Base-by-base conservation (phyloP, 2,888 invertebrate species). In the Ctenicera cuprea region DNA sequence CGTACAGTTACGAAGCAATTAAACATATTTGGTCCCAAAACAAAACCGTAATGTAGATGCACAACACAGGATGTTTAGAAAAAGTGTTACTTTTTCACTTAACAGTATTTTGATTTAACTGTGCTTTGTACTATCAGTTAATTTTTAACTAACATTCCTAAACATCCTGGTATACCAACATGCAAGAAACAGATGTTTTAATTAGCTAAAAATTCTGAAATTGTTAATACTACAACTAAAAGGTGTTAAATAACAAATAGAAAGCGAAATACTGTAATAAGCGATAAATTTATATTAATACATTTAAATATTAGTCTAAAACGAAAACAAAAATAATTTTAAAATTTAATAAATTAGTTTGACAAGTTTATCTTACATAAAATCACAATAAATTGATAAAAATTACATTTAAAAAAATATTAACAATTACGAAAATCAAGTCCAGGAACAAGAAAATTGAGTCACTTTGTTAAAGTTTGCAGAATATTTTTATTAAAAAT, bases 291-390 rank as follows among this genome's bases (percentile, higher is more conserved):
- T 54, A 43, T 38, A 68, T 59, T 73, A 63, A 68, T 57, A 62
- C n/a, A 62, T 68, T n/a, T 62, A 73, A 57, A 62, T 64, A 64
- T 38, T 62, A 45, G 37, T 48, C 33, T 52, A 67, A 73, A 63
- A 63, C 2, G 54, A 73, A 73, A 73, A 70, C 57, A 71, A 71
- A n/a, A 64, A 50, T 50, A 69, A 62, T 59, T 71, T 74, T 48
- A 70, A 74, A 74, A 64, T 69, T 69, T 64, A 74, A 74, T 74
- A 74, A 74, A 74, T 74, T 72, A 74, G 65, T 70, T 50, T 64
- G 64, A 71, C 38, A 50, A 26, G 62, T 43, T 20, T 41, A 70
- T 70, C 70, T 70, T 70, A 70, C 54, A 70, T 70, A 70, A 70
- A 69, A 70, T 70, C 70, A 70, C 70, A 70, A 67, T n/a, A n/a